Evolutionary conservation across 2,113 vertebrate genomes (phyloP).

Genomic region (Pachypanchax playfairii): DNA sequence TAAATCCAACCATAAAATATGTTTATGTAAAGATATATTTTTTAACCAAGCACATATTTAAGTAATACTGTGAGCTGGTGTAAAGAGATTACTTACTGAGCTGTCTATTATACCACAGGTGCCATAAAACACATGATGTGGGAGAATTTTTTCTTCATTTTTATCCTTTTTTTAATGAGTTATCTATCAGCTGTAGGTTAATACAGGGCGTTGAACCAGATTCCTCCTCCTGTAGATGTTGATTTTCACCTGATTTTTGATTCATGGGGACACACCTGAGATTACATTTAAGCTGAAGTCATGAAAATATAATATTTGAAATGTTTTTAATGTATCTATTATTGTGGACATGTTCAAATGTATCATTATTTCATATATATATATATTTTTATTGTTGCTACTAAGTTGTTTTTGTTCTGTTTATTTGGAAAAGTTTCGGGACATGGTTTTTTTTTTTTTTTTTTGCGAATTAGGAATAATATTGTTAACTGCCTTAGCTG

Average conservation of each 20-base stretch:
- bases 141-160: slow-evolving; percentile 73
- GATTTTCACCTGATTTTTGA: slow-evolving; percentile 35
- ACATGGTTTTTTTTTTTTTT: slow-evolving; percentile 33
- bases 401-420: slow-evolving; percentile 24
- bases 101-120: slow-evolving; percentile 97
- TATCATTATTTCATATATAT: slow-evolving; percentile 48
- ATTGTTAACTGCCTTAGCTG: slow-evolving; percentile 84
- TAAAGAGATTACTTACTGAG: slow-evolving; percentile 90
- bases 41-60: slow-evolving; percentile 93
- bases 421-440: slow-evolving; percentile 5
- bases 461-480: slow-evolving; percentile 71
- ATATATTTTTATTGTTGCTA: slow-evolving; percentile 52
- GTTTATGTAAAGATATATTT: slow-evolving; percentile 92
- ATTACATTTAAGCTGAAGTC: slow-evolving; percentile 18
- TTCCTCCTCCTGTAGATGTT: slow-evolving; percentile 31
- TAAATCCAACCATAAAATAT: slow-evolving; percentile 70
- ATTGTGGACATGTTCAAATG: slow-evolving; percentile 35
- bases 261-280: slow-evolving; percentile 13
- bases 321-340: slow-evolving; percentile 40
- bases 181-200: slow-evolving; percentile 42
- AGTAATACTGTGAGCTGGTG: slow-evolving; percentile 97
- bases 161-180: slow-evolving; percentile 53
- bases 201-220: slow-evolving; percentile 19
- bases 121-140: slow-evolving; percentile 89
- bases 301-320: slow-evolving; percentile 29